A percentile compares a stretch with the other conserved stretches of the same genome.
These are phyloP conservation scores for Entomobrya multifasciata DNA, from an alignment of 2,888 invertebrate genomes.

Conservation along the genomic window DNA sequence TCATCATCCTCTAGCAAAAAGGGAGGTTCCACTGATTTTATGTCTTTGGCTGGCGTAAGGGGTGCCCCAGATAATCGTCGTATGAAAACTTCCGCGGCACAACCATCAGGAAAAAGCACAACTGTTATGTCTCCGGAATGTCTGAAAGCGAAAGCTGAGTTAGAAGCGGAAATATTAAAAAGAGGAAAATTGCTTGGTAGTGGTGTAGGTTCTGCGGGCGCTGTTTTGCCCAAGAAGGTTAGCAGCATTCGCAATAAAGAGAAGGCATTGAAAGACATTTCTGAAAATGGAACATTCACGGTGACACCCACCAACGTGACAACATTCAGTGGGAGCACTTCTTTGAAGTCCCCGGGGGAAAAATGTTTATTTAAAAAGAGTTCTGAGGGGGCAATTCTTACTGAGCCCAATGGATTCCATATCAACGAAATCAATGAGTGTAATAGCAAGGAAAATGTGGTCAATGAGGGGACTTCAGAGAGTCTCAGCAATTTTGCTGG, in stretches of 20 bases:
- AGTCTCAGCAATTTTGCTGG: conserved; percentile 87
- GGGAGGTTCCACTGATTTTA: conserved; percentile 37
- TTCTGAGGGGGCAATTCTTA: conserved; percentile 36
- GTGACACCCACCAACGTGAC: conserved; percentile 3
- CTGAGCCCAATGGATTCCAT: conserved; percentile 77
- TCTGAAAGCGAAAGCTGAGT: conserved; percentile 65
- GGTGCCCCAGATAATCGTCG: conserved; percentile 59
- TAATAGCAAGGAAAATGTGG: conserved; percentile 65
- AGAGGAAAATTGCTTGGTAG: conserved; percentile 53
- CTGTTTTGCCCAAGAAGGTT: conserved; percentile 7
- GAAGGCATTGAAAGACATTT: conserved; percentile 40
- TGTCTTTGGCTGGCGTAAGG: conserved; percentile 54
- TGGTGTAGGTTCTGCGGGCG: conserved; percentile 14
- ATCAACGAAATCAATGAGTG: conserved; percentile 78
- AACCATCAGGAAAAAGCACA: conserved; percentile 23
- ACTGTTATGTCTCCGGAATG: conserved; percentile 61
- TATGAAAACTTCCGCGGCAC: conserved; percentile 5
- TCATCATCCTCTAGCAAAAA: neutral
- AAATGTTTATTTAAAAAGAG: conserved; percentile 29
- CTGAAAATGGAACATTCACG: conserved; percentile 36
- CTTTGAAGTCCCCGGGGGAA: conserved; percentile 46
- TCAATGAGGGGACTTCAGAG: conserved; percentile 59
- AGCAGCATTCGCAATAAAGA: conserved; percentile 35
- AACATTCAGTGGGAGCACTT: neutral
- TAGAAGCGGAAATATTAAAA: conserved; percentile 67